Conservation (phyloP, 2,888 invertebrate species). For the Caradrina kadenii region DNA sequence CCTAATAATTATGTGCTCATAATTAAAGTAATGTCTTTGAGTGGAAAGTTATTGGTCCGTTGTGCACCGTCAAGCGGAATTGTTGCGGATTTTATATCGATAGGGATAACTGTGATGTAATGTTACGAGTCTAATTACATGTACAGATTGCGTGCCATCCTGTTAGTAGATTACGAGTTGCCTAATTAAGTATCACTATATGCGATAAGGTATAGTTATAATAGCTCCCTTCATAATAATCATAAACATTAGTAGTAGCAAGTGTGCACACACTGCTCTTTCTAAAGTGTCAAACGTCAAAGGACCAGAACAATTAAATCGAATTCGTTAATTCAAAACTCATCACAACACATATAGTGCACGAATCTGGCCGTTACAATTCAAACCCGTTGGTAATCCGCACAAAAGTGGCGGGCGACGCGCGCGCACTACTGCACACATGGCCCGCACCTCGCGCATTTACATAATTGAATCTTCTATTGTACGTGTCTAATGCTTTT, state of each 20-base stretch:
- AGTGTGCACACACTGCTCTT: background rate
- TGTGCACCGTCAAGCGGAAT: slow-evolving; percentile 24
- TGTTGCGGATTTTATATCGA: slow-evolving; percentile 13
- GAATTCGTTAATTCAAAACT: slow-evolving; percentile 48
- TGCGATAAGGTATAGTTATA: background rate
- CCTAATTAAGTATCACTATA: background rate
- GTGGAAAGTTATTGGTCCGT: slow-evolving; percentile 53
- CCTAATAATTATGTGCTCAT: slow-evolving; percentile 57
- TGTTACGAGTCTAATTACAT: slow-evolving; percentile 12
- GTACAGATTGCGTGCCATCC: slow-evolving; percentile 8
- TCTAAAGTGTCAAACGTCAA: slow-evolving; percentile 22
- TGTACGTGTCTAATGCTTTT: slow-evolving; percentile 86
- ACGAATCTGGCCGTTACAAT: slow-evolving; percentile 78
- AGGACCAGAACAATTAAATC: slow-evolving; percentile 42
- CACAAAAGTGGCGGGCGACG: slow-evolving; percentile 75
- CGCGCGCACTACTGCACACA: slow-evolving; percentile 82
- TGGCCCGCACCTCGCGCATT: slow-evolving; percentile 75
- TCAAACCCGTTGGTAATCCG: slow-evolving; percentile 76
- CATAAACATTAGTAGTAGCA: background rate
- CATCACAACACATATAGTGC: slow-evolving; percentile 50
- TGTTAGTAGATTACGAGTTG: slow-evolving; percentile 21
- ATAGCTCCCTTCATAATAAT: too few species aligned
- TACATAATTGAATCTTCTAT: slow-evolving; percentile 86
- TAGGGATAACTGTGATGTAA: slow-evolving; percentile 13
- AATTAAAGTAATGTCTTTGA: slow-evolving; percentile 60